phyloP scores from a whole-genome alignment of 2,888 invertebrate species.

The Bruchidius siliquastri region DNA sequence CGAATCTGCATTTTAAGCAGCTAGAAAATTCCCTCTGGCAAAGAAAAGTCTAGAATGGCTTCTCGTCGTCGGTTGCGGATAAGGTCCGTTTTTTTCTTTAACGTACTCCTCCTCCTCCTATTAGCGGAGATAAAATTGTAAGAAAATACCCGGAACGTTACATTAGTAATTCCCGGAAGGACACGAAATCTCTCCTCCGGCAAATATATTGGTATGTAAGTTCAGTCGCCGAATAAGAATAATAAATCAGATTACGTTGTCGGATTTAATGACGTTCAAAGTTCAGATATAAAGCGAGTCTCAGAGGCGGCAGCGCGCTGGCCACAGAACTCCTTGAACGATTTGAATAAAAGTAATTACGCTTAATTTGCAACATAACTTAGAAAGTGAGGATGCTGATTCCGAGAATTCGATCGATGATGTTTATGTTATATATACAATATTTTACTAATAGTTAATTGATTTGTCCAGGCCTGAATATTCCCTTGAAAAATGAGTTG shows the following conservation, averaged over 20 bases:
- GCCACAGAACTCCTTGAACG: too few relatives aligned
- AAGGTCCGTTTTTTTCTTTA: slow-evolving; percentile 1
- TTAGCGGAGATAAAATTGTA: slow-evolving; percentile 18
- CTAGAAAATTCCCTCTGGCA: neutral
- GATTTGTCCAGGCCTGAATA: too few relatives aligned
- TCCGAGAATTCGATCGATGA: too few relatives aligned
- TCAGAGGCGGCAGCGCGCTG: too few relatives aligned
- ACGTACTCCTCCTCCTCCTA: slow-evolving; percentile 9
- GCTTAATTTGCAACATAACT: too few relatives aligned
- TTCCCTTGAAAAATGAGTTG: too few relatives aligned
- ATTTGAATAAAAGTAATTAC: too few relatives aligned
- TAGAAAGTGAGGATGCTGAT: too few relatives aligned
- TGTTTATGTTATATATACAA: too few relatives aligned
- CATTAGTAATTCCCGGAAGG: slow-evolving; percentile 14
- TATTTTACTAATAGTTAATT: too few relatives aligned
- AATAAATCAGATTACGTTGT: slow-evolving; percentile 18
- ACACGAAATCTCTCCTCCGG: slow-evolving; percentile 10
- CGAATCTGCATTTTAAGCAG: neutral
- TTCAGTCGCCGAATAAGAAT: slow-evolving; percentile 14
- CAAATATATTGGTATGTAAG: slow-evolving; percentile 18
- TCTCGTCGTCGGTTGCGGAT: neutral
- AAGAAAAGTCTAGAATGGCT: neutral
- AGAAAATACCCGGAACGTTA: slow-evolving; percentile 10
- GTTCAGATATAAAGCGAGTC: neutral
- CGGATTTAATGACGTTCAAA: slow-evolving; percentile 14